These are phyloP conservation scores for Aporrectodea caliginosa DNA, from an alignment of 1,140 invertebrate genomes.

Conservation along the genomic window DNA sequence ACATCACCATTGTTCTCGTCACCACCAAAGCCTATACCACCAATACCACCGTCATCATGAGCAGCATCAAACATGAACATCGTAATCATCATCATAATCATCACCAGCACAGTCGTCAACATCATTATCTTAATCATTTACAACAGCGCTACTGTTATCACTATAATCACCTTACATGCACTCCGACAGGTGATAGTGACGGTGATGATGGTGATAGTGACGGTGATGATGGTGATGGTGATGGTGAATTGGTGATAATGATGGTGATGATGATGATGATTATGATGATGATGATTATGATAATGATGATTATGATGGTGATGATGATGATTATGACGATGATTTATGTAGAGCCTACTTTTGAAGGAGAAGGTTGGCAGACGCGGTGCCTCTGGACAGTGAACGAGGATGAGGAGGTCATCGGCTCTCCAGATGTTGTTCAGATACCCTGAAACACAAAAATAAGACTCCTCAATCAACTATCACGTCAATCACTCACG, in stretches of 20 bases:
- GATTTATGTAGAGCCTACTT: background rate
- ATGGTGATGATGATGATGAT: background rate
- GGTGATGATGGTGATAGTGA: background rate
- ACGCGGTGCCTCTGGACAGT: constrained; percentile 27
- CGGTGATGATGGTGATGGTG: background rate
- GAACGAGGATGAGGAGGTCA: constrained; percentile 18
- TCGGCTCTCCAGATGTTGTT: constrained; percentile 25
- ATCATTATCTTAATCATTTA: too few species aligned
- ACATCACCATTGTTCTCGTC: background rate
- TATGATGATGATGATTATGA: background rate
- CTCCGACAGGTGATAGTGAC: background rate
- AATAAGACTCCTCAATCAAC: too few species aligned
- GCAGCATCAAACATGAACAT: too few species aligned
- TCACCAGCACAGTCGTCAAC: too few species aligned
- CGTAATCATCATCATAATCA: too few species aligned
- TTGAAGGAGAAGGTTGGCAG: constrained; percentile 28
- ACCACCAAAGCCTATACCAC: background rate
- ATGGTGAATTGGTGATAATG: background rate
- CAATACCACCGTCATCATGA: too few species aligned
- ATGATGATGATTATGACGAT: background rate
- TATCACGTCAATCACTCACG: too few species aligned
- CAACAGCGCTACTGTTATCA: too few species aligned
- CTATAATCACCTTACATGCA: too few species aligned
- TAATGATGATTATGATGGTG: background rate
- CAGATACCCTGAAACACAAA: constrained; percentile 28